Evolutionary conservation across 2,888 invertebrate species (phyloP), one percentile per base, ranked within the genome.

Genomic region (Agriopis aurantiaria): DNA sequence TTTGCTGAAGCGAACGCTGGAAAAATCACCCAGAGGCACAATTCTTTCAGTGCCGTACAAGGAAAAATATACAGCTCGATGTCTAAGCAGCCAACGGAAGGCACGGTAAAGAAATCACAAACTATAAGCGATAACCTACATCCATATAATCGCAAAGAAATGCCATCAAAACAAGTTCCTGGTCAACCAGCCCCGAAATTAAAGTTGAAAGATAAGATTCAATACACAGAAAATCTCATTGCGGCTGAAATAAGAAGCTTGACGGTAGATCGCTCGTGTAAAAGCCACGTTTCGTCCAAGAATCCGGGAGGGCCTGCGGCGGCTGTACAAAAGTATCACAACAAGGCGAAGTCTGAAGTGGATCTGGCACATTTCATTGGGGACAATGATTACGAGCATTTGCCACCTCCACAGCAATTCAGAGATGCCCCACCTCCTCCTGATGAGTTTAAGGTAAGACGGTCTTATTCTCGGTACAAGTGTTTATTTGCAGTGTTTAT

Each of bases 351-450:
- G 82, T 96, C 96, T 11, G 96, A 95, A 80, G 88, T 96, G 43
- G 95, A 96, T 81, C 88, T 96, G 41, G 93, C 95, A 49, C 95
- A 94, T 76, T 91, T 95, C 65, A 78, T 83, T n/a, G 93, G 93
- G 61, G 95, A 95, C 76, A 95, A 95, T 85, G 96, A 96, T 52
- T 96, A 97, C 81, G 97, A 97, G 78, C 96, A 97, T 82, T 95
- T 97, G 71, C 97, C 97, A 43, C 98, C 98, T 0, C 98, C 98
- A 1, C 97, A 97, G 83, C 97, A 97, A 89, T 98, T 98, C 82
- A 96, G 97, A 86, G 97, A 97, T 88, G 96, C 96, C 60, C 96
- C 97, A 23, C 96, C 97, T 52, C 97, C 97, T 9, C 97, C 97
- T 0, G 97, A 97, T 78, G 95, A 96, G 80, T 97, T 97, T 80